phyloP scores from a whole-genome alignment of 2,797 vertebrate species.

The Pseudochromis fuscus region DNA sequence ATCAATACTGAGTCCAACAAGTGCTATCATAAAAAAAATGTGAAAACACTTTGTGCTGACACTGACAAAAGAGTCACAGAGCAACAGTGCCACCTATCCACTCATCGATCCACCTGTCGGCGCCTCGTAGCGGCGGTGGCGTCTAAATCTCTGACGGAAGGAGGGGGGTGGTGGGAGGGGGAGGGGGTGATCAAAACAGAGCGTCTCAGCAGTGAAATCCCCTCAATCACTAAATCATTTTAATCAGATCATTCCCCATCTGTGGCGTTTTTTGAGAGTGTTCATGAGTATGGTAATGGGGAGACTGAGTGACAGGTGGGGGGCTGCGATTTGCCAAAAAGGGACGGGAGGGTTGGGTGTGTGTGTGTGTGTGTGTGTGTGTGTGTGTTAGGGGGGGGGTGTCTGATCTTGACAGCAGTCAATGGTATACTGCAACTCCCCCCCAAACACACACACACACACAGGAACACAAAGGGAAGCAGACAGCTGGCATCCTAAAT shows the following conservation, averaged over 20 bases:
- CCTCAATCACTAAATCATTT: conserved; percentile 74
- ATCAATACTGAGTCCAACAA: conserved; percentile 66
- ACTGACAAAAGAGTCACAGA: conserved; percentile 38
- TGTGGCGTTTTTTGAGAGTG: conserved; percentile 64
- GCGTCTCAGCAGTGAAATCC: conserved; percentile 58
- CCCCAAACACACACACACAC: conserved; percentile 9
- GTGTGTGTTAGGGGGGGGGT: conserved; percentile 8
- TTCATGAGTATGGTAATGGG: conserved; percentile 62
- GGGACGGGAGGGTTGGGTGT: conserved; percentile 36
- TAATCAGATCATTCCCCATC: conserved; percentile 78
- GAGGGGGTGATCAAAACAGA: conserved; percentile 29
- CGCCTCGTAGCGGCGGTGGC: conserved; percentile 1
- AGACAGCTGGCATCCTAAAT: conserved; percentile 80
- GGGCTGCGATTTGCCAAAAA: conserved; percentile 66
- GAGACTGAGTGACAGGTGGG: conserved; percentile 76
- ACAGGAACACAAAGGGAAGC: conserved; percentile 68
- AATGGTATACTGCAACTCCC: conserved; percentile 44
- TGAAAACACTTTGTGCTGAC: conserved; percentile 44
- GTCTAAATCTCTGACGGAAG: conserved; percentile 18
- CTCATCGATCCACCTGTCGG: conserved; percentile 53
- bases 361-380: conserved; percentile 3
- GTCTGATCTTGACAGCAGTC: conserved; percentile 72
- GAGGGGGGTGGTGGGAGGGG: background rate
- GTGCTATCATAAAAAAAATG: conserved; percentile 31
- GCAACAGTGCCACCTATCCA: conserved; percentile 11